A percentile compares a stretch with the other conserved stretches of the same genome.
Evolutionary conservation across 2,888 invertebrate species (phyloP).

Genomic region (Diaprepes abbreviatus): DNA sequence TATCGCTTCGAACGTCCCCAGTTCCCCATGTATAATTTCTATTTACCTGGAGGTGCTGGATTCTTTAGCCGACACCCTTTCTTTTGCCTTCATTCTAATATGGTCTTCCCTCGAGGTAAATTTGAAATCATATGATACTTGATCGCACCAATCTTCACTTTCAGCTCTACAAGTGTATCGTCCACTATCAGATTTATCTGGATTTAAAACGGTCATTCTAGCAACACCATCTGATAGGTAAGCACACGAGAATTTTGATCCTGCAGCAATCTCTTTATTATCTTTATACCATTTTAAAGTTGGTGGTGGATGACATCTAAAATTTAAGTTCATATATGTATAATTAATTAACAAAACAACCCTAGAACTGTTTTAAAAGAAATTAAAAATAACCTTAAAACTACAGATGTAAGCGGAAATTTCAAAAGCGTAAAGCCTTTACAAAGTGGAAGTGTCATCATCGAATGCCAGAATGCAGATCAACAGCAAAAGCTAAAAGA

Average conservation of each 20-base stretch:
- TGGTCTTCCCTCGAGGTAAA: constrained; percentile 69
- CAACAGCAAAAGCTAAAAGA: too few species aligned
- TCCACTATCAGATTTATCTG: constrained; percentile 79
- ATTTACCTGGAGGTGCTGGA: constrained; percentile 27
- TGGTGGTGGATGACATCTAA: constrained; percentile 77
- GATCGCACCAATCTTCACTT: constrained; percentile 79
- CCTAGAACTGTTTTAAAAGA: too few species aligned
- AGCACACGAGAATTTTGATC: constrained; percentile 75
- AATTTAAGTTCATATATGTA: too few species aligned
- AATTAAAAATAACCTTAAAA: too few species aligned
- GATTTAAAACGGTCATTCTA: constrained; percentile 76
- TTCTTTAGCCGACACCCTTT: constrained; percentile 1
- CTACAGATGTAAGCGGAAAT: too few species aligned
- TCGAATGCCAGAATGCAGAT: too few species aligned
- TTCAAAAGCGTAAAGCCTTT: too few species aligned
- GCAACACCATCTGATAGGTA: constrained; percentile 83
- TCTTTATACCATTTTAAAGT: constrained; percentile 84
- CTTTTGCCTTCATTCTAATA: constrained; percentile 62
- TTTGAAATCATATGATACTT: constrained; percentile 80
- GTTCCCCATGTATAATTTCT: too few species aligned
- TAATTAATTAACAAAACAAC: too few species aligned
- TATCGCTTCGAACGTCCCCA: too few species aligned
- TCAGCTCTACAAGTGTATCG: constrained; percentile 83
- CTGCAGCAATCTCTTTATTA: constrained; percentile 70
- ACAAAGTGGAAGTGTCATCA: too few species aligned